These are phyloP conservation scores for Macrobrachium nipponense DNA, from an alignment of 1,140 invertebrate genomes.

Conservation along the genomic window DNA sequence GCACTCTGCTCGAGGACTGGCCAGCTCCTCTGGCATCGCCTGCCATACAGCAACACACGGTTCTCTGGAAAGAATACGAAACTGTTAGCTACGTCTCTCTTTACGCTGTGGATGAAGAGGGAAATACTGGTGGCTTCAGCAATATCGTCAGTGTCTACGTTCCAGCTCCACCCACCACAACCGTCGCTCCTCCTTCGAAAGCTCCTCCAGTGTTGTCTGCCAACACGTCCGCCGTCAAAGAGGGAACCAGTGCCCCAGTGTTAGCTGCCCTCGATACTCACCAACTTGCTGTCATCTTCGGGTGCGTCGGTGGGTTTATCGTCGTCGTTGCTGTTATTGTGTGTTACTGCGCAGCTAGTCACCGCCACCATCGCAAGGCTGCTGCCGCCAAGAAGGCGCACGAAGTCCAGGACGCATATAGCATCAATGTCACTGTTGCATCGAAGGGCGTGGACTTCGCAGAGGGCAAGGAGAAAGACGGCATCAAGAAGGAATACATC, in stretches of 20 bases:
- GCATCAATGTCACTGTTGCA: constrained; percentile 49
- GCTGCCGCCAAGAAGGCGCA: constrained; percentile 47
- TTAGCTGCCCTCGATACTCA: constrained; percentile 40
- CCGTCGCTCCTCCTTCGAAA: constrained; percentile 65
- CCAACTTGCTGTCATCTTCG: constrained; percentile 54
- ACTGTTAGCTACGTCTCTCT: constrained; percentile 70
- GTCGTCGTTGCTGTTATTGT: constrained; percentile 37
- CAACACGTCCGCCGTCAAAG: constrained; percentile 47
- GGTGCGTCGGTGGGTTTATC: constrained; percentile 51
- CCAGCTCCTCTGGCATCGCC: constrained; percentile 40
- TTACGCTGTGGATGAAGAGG: constrained; percentile 69
- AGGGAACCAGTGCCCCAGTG: constrained; percentile 37
- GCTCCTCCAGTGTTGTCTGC: constrained; percentile 43
- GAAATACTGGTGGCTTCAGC: constrained; percentile 71
- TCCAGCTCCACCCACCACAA: constrained; percentile 66
- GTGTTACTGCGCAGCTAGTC: constrained; percentile 44
- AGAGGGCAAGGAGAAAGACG: constrained; percentile 51
- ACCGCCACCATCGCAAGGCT: constrained; percentile 41
- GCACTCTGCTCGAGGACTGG: constrained; percentile 53
- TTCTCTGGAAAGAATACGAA: constrained; percentile 56
- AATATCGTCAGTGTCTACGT: constrained; percentile 73
- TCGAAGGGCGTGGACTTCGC: constrained; percentile 44
- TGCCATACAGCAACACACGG: constrained; percentile 58
- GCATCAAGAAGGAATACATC: constrained; percentile 62
- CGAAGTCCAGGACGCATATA: constrained; percentile 38